Conservation (phyloP, 2,113 vertebrate species). For the Mesocricetus auratus region DNA sequence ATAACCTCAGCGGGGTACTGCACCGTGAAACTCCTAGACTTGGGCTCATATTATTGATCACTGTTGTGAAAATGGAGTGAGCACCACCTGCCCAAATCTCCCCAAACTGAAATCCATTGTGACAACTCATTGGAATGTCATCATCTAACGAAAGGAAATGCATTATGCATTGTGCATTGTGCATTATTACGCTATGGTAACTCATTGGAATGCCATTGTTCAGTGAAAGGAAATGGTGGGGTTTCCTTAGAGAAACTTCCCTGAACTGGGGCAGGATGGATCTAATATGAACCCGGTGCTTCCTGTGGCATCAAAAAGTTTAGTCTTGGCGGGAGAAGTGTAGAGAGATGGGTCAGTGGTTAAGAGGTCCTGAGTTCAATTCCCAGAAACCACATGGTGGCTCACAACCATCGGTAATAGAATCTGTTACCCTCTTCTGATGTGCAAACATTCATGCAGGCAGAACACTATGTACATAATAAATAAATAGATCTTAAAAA, state of each 20-base stretch:
- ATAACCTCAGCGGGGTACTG: slow-evolving; percentile 7
- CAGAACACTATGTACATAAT: background rate
- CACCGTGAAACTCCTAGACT: slow-evolving; percentile 59
- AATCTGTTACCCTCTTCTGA: background rate
- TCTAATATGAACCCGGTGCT: background rate
- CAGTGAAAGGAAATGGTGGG: background rate
- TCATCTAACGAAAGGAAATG: background rate
- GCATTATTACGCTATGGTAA: background rate
- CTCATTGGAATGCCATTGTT: slow-evolving; percentile 8
- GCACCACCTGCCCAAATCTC: background rate
- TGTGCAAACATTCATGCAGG: background rate
- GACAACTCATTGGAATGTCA: slow-evolving; percentile 38
- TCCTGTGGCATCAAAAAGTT: background rate
- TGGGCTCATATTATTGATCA: slow-evolving; percentile 17
- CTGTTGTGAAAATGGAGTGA: background rate
- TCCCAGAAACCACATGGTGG: background rate
- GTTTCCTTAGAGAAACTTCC: slow-evolving; percentile 20
- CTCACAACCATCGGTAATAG: background rate
- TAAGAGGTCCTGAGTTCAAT: background rate
- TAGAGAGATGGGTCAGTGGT: background rate
- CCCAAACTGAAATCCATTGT: background rate
- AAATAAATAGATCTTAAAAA: background rate
- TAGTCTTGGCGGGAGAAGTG: background rate
- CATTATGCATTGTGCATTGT: background rate
- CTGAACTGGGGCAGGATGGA: background rate